Evolutionary conservation across 1,140 invertebrate genomes (phyloP), one percentile per base, ranked within the genome.

Genomic region (Atta colombica): DNA sequence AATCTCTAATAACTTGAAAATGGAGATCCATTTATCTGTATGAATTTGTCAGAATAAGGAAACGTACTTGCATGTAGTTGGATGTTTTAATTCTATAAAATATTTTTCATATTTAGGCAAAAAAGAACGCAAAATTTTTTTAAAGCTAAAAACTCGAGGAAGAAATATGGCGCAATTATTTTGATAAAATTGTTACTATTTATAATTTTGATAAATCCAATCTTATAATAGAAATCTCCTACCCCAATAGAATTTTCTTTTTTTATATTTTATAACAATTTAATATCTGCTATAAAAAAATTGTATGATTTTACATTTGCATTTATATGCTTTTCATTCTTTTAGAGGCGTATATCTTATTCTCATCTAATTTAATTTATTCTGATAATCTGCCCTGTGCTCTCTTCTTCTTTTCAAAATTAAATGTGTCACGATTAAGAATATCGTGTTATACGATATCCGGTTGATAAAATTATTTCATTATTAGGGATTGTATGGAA

Each of bases 401-500:
- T 66, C 45, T 65, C 25, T 31, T 10, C n/a, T 49, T 66, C 28
- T 69, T 31, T 61, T 28, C 39, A 21, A 86, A 61, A 31, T 68
- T 58, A 25, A 82, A 69, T 53, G 58, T 49, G 18, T 58, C 14
- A 16, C 21, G 25, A 81, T 68, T 18, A 61, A 61, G 61, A 69
- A 58, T 35, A 60, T 35, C 35, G n/a, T 78, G 14, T 49, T 31
- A 53, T 28, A 63, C 49, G 39, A 51, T 25, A 25, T 82, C 28
- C 31, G 53, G 12, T 69, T 74, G 35, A 49, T 58, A 28, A 55
- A 68, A 74, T 80, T 75, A 80, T 75, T 80, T 53, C 81, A 80
- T 89, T 86, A 86, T 89, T 88, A 31, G 16, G 35, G 51, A 89
- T 88, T 78, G 51, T 53, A 60, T 25, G 25, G 71, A 85, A 74